Evolutionary conservation across 2,888 invertebrate species (phyloP), one percentile per base, ranked within the genome.

Genomic region (Tipula helvola): DNA sequence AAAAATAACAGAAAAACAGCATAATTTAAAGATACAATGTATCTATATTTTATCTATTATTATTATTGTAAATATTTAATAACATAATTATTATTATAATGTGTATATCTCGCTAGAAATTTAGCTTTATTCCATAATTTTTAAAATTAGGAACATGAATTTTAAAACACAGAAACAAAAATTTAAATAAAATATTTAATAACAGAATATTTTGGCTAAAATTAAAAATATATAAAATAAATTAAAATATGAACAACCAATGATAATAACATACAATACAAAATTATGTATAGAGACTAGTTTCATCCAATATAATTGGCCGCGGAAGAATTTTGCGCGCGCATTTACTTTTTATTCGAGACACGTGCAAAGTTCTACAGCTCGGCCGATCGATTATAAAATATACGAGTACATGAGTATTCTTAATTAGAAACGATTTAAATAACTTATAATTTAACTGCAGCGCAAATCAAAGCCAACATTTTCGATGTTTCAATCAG

Each of bases 11-110:
- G 2, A 84, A 84, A 36, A 84, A 39, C 41, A 39, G 3, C 16
- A 84, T 39, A 84, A 84, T 84, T 84, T 84, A 84, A 39, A 84
- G 84, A 84, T 84, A 84, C 84, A 84, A 84, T n/a, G 84, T 84
- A 84, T 84, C 84, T 84, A 84, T 28, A 28, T 39, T 84, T 84
- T 84, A n/a, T 84, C 84, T 84, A 84, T 84, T 39, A n/a, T 39
- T 39, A 39, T 16, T 84, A 84, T 84, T 84, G 84, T 39, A 52
- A 84, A 39, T 39, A 39, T 84, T 84, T 84, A 36, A 84, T 84
- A 84, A 84, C 36, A 84, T 71, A 71, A 71, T 71, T 10, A 71
- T 71, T 28, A 71, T 28, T 71, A 71, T 71, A 71, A 52, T 71
- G 10, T 57, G 12, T 71, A 71, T 71, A 10, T 71, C n/a, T 71